These are phyloP conservation scores for Pandemis corylana DNA, from an alignment of 2,888 invertebrate species.

Conservation along the genomic window DNA sequence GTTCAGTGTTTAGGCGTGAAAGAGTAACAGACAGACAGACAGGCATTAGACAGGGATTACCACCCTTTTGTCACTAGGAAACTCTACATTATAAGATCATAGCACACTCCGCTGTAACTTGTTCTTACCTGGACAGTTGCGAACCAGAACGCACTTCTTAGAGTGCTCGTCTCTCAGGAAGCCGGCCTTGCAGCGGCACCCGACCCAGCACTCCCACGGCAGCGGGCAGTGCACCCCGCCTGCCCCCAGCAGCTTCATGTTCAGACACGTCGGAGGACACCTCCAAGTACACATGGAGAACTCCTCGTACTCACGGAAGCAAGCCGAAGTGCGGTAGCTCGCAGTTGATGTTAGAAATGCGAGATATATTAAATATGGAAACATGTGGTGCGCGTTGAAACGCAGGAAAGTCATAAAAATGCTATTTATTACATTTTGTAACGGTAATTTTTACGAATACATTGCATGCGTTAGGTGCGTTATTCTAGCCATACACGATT, in stretches of 20 bases:
- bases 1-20: no score
- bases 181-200: constrained; percentile 72
- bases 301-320: constrained; percentile 64
- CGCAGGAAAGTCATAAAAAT: not conserved
- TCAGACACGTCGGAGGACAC: constrained; percentile 77
- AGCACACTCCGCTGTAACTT: not conserved
- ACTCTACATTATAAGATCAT: no score
- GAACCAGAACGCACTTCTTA: constrained; percentile 66
- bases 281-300: constrained; percentile 74
- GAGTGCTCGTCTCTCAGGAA: constrained; percentile 70
- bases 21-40: no score
- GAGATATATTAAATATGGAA: not conserved
- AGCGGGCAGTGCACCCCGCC: constrained; percentile 55
- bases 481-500: no score
- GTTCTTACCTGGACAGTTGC: constrained; percentile 70
- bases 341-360: constrained; percentile 2
- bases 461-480: no score
- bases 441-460: no score
- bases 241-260: constrained; percentile 57
- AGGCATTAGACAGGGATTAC: no score
- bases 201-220: constrained; percentile 73
- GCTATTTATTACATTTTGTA: not conserved
- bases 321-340: constrained; percentile 64
- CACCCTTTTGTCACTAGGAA: no score
- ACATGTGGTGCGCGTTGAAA: not conserved